These are phyloP conservation scores for Tachysurus fulvidraco DNA, from an alignment of 2,113 vertebrate species.

Conservation along the genomic window DNA sequence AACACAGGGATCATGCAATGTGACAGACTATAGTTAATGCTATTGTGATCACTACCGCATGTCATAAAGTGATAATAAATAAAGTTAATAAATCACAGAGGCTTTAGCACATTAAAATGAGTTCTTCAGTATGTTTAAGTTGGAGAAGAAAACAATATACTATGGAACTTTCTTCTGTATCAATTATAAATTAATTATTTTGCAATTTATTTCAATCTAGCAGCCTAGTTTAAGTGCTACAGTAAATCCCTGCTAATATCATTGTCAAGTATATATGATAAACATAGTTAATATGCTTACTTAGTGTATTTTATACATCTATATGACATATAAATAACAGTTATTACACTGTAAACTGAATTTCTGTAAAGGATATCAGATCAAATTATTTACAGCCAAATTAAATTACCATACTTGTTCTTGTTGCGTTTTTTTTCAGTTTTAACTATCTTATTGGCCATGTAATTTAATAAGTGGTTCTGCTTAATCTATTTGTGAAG, in stretches of 20 bases:
- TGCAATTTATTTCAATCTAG: not conserved
- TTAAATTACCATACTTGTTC: not conserved
- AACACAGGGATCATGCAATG: not conserved
- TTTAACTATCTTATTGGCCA: not conserved
- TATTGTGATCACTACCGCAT: not conserved
- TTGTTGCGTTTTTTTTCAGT: not conserved
- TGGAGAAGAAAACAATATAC: not conserved
- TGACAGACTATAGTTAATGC: not conserved
- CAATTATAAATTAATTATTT: not conserved
- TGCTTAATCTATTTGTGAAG: constrained; percentile 10
- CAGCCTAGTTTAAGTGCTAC: not conserved
- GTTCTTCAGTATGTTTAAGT: not conserved
- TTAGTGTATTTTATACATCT: not conserved
- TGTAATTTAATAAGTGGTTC: constrained; percentile 30
- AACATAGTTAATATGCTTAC: not conserved
- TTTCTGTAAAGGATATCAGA: not conserved
- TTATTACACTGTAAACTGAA: not conserved
- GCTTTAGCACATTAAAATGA: not conserved
- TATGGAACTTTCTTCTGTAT: not conserved
- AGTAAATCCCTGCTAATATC: not conserved
- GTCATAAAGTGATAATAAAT: not conserved
- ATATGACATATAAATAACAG: not conserved
- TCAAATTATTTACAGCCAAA: not conserved
- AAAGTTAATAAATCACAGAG: not conserved
- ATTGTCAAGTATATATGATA: not conserved